Evolutionary conservation across 2,888 invertebrate genomes (phyloP), one percentile per base, ranked within the genome.

Genomic region (Megalurothrips usitatus): DNA sequence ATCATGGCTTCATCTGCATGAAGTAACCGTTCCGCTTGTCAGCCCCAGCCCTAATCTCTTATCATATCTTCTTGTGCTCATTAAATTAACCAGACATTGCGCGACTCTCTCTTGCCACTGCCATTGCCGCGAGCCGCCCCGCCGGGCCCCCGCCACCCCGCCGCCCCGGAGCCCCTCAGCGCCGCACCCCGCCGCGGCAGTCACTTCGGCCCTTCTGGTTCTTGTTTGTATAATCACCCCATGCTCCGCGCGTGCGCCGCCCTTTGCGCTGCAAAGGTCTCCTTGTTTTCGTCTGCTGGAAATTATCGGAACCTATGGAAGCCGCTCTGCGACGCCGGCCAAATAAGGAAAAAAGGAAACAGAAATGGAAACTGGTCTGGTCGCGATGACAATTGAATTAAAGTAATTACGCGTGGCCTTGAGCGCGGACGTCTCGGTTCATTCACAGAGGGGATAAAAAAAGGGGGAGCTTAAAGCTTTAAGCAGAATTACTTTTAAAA

Each of bases 21-120:
- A 75, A 75, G 68, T 75, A 75, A 75, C 68, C 68, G 68, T 75
- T 26, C 23, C 68, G 68, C 68, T 75, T 26, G 68, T 75, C 68
- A 12, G 68, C 68, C 68, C 68, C 68, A 75, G 68, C 26, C 68
- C 68, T 75, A 75, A 75, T 75, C 68, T 75, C 68, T 75, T 75
- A 75, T 75, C 68, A 75, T 75, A 75, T 75, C 68, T 75, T 26
- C 68, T 75, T 75, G 68, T 26, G 68, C 68, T 75, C 68, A 75
- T 75, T 75, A 75, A 75, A 75, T 75, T 75, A 75, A 75, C 68
- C 68, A 75, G 68, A 75, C 68, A 75, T 75, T 12, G 26, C 68
- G 26, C 68, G 12, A 75, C 23, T 26, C 68, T 23, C n/a, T n/a
- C n/a, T 58, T 58, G 58, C 34, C 58, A 58, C 34, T 58, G 58